Evolutionary conservation across 2,888 invertebrate genomes (phyloP), one percentile per base, ranked within the genome.

Genomic region (Mythimna lalbum): DNA sequence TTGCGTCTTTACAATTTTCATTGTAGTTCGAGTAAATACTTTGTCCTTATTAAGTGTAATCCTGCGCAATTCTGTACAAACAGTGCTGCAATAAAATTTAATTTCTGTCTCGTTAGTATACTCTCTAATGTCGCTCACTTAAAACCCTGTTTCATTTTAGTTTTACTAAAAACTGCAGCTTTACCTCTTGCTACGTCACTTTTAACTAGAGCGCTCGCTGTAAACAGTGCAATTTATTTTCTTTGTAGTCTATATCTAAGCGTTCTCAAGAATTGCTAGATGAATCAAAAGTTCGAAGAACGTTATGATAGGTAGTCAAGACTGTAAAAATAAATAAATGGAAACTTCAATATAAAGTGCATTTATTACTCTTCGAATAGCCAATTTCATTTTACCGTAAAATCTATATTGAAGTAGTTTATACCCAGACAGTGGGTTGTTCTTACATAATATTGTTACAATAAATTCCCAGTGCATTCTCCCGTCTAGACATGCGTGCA

Each of bases 401-500:
- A 71, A 63, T 76, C 49, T 68, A 63, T 73, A 77, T 69, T 72
- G 63, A 73, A 43, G 63, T 62, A 62, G 63, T 73, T 64, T 73
- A 64, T 65, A 55, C 61, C 59, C 73, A 77, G 76, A 76, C 69
- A 52, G 50, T 64, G 39, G 65, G 21, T 55, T 70, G 50, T 69
- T 71, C 63, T 74, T 65, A 69, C 55, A 77, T 79, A 84, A 84
- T 79, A 76, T 80, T 80, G 78, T 78, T 81, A 77, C 78, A 76
- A 68, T 84, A 85, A 76, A 82, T 77, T 81, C 66, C 55, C 66
- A 68, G 43, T 66, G 61, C 69, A 53, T 53, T 72, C 76, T 76
- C 69, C 75, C 81, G 91, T 92, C 92, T 93, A 92, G 92, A 92
- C 92, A 68, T 88, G 88, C 90, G 89, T 91, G 84, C 76, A 84